Base-by-base conservation (phyloP, 2,888 invertebrate genomes). In the Agrenia bidenticulata region DNA sequence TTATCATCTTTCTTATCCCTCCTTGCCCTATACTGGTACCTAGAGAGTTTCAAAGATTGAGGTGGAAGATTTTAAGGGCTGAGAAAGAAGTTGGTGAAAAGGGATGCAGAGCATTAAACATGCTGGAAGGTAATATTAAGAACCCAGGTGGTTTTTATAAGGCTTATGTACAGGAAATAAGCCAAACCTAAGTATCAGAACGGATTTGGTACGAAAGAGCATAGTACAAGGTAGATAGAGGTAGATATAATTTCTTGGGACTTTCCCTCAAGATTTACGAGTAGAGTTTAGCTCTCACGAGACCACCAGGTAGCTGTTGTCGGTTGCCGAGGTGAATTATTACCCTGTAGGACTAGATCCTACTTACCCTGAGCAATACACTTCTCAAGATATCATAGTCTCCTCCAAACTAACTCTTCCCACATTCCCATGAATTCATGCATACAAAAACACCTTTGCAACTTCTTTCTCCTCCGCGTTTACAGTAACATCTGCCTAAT, bases 251-350 rank as follows among this genome's bases (percentile, higher is more conserved):
- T 71, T 73, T 73, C 68, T 65, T 71, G 66, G 69, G 66, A 66
- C 63, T 71, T 72, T 70, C 70, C 69, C 64, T 66, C 56, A 73
- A 73, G 75, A 75, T 75, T 75, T 75, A 75, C 73, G 73, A 67
- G 61, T 59, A 61, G 70, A 75, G 72, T 73, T 75, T 70, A 70
- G 68, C 68, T 72, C 70, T 70, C 73, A 59, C 51, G 73, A 70
- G 73, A 73, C 73, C 75, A 75, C 75, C 75, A 72, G 72, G 72
- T 72, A 72, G 75, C 74, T 74, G 74, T 74, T 74, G 74, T 74
- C 72, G 73, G 73, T 70, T 72, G 62, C 70, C 50, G 67, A 70
- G 70, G 74, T 74, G 73, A 74, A 67, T 74, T 74, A 74, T 73
- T 70, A 69, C 74, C 45, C 45, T 32, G 11, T 32, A 32, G 32